A percentile compares a stretch with the other conserved stretches of the same genome.
phyloP scores from a whole-genome alignment of 2,888 invertebrate genomes.

The Acholoe squamosa region DNA sequence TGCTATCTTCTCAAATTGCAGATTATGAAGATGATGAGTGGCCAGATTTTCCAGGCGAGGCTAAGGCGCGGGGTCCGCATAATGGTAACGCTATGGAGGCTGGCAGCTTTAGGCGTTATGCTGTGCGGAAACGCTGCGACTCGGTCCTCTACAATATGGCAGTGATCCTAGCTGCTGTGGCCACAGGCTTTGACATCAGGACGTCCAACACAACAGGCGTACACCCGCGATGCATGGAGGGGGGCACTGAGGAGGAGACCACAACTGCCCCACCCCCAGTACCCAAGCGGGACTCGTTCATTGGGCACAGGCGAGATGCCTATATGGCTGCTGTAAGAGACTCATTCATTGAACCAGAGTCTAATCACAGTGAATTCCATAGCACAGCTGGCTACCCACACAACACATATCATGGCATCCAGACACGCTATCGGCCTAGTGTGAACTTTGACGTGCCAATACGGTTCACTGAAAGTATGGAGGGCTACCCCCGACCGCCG shows the following conservation, averaged over 20 bases:
- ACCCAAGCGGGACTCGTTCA: conserved; percentile 18
- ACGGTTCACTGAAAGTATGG: conserved; percentile 74
- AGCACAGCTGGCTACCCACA: conserved; percentile 84
- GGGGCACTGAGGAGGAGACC: conserved; percentile 71
- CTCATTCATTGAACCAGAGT: conserved; percentile 79
- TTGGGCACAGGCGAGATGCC: conserved; percentile 76
- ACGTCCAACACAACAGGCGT: conserved; percentile 87
- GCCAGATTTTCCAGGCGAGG: conserved; percentile 79
- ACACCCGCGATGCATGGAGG: conserved; percentile 76
- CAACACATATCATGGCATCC: conserved; percentile 94
- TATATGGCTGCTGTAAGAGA: conserved; percentile 81
- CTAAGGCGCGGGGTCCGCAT: conserved; percentile 85
- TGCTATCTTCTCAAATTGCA: conserved; percentile 70
- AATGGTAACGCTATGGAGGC: conserved; percentile 85
- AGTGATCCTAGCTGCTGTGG: conserved; percentile 93
- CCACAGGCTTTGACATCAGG: conserved; percentile 95
- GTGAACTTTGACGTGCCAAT: conserved; percentile 78
- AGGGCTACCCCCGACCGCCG: conserved; percentile 65
- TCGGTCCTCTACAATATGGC: conserved; percentile 92
- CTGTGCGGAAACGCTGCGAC: conserved; percentile 85
- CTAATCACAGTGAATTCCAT: conserved; percentile 74
- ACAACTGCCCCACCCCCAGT: conserved; percentile 64
- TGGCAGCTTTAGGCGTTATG: conserved; percentile 67
- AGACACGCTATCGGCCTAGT: conserved; percentile 85
- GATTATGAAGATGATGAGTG: conserved; percentile 82